phyloP scores from a whole-genome alignment of 37 sponge, comb jelly and placozoan genomes.

The Bolinopsis microptera region DNA sequence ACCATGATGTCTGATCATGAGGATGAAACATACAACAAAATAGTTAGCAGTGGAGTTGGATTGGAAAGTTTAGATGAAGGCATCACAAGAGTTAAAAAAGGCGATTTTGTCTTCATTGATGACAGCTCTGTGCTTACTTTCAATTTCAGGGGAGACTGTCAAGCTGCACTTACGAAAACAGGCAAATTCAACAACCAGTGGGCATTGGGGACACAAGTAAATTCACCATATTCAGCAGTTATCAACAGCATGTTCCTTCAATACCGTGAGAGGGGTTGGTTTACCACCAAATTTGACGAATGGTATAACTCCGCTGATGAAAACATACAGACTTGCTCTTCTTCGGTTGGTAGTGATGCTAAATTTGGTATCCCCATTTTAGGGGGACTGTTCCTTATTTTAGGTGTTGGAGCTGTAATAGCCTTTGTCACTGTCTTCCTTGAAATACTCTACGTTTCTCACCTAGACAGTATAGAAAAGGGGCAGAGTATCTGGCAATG shows the following conservation, averaged over 20 bases:
- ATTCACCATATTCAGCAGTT: not conserved
- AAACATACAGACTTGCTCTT: not conserved
- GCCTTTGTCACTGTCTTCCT: not conserved
- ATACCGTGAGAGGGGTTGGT: not conserved
- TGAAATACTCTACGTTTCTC: not conserved
- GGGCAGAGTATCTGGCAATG: not conserved
- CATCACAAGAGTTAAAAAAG: not conserved
- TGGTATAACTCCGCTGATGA: not conserved
- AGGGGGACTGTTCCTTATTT: not conserved
- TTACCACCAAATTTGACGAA: not conserved
- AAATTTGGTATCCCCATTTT: not conserved
- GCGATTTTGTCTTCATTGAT: not conserved
- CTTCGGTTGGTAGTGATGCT: not conserved
- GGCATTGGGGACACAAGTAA: not conserved
- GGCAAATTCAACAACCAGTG: not conserved
- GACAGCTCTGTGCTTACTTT: not conserved
- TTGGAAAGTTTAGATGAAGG: not conserved
- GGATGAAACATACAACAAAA: not conserved
- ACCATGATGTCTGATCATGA: not conserved
- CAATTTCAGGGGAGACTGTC: not conserved
- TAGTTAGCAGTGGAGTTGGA: not conserved
- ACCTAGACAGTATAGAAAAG: not conserved
- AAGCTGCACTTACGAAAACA: not conserved
- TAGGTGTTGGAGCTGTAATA: not conserved
- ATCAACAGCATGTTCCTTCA: not conserved